Conservation (phyloP, 2,113 vertebrate genomes). For the Muntiacus muntjak region DNA sequence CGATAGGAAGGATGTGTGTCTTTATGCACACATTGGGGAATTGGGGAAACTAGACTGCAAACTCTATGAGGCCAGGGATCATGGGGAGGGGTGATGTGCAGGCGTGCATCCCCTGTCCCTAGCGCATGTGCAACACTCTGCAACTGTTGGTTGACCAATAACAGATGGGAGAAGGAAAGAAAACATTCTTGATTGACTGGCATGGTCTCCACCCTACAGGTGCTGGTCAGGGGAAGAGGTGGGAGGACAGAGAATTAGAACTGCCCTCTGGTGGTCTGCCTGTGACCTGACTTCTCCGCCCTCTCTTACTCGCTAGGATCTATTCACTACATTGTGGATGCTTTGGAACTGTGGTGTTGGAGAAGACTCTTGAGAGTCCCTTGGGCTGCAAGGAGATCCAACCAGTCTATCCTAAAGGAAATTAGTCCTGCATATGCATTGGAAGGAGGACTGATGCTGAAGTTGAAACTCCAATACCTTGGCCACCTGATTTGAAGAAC, state of each 20-base stretch:
- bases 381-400: not conserved
- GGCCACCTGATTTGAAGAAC: not conserved
- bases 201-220: not conserved
- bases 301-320: not conserved
- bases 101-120: not conserved
- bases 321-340: not conserved
- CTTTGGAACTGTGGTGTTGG: not conserved
- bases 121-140: fast-evolving
- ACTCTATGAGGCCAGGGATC: not conserved
- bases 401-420: not conserved
- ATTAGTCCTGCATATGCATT: not conserved
- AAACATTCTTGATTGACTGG: not conserved
- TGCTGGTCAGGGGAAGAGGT: not conserved
- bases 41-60: not conserved
- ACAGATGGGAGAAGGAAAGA: not conserved
- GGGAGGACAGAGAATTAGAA: not conserved
- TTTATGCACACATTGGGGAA: too few species aligned
- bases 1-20: not conserved
- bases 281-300: not conserved
- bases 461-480: not conserved
- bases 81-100: not conserved
- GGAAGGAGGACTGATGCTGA: not conserved
- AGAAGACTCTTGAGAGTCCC: not conserved
- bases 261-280: not conserved
- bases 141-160: not conserved